A percentile compares a stretch with the other conserved stretches of the same genome.
These are phyloP conservation scores for Drosophila paramelanica DNA, from an alignment of 2,888 invertebrate species.

Conservation along the genomic window DNA sequence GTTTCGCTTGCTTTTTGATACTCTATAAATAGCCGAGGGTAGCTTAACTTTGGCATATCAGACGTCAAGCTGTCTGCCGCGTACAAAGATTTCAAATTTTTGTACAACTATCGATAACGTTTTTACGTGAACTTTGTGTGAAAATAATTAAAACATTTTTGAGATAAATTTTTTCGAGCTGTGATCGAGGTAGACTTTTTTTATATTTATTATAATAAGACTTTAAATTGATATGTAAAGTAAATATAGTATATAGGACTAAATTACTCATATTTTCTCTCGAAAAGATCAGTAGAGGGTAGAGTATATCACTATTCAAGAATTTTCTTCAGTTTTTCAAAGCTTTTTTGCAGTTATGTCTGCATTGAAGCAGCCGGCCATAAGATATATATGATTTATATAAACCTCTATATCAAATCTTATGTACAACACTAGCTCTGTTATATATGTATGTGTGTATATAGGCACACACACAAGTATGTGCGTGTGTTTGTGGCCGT, in stretches of 20 bases:
- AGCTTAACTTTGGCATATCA: conserved; percentile 2
- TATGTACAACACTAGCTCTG: conserved; percentile 42
- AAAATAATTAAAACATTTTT: too few species aligned
- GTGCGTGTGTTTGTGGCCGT: not conserved
- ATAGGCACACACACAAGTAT: not conserved
- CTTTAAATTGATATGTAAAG: too few species aligned
- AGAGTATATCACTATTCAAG: not conserved
- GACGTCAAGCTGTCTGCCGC: conserved; percentile 2
- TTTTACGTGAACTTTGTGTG: not conserved
- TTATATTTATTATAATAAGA: too few species aligned
- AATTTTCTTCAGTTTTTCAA: not conserved
- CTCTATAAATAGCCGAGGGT: conserved; percentile 7
- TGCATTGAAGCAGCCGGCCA: conserved; percentile 45
- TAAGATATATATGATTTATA: conserved; percentile 15
- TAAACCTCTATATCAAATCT: conserved; percentile 27
- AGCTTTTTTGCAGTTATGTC: conserved; percentile 45
- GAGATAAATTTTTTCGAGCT: too few species aligned
- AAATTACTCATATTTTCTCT: too few species aligned
- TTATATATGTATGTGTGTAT: conserved; percentile 21
- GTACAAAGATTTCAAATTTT: not conserved
- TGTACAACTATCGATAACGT: not conserved
- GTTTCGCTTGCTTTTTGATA: conserved; percentile 37
- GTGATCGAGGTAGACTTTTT: too few species aligned
- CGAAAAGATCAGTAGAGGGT: conserved; percentile 7
- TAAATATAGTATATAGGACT: too few species aligned